Evolutionary conservation across 2,113 vertebrate genomes (phyloP).

Genomic region (Trichomycterus rosablanca): DNA sequence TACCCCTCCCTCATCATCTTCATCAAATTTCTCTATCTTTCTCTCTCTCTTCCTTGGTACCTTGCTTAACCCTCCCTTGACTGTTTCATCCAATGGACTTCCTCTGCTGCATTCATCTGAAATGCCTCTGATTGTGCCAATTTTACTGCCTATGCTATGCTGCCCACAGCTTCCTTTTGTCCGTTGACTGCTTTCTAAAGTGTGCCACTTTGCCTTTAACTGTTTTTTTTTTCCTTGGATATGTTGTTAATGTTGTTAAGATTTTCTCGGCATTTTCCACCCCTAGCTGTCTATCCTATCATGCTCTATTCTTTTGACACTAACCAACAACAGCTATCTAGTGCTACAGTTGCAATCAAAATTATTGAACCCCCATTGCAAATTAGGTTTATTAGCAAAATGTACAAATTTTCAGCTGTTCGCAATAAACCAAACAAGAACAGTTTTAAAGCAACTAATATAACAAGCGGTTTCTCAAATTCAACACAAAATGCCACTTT

Average conservation of each 20-base stretch:
- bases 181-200: slow-evolving; percentile 17
- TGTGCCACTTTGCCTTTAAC: background rate
- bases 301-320: slow-evolving; percentile 1
- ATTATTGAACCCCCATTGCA: too few species aligned
- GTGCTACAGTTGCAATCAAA: too few species aligned
- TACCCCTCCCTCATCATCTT: background rate
- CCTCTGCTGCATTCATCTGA: background rate
- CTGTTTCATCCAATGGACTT: slow-evolving; percentile 1
- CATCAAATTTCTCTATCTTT: background rate
- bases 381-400: too few species aligned
- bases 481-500: too few species aligned
- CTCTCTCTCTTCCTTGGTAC: background rate
- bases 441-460: too few species aligned
- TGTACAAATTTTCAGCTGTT: too few species aligned
- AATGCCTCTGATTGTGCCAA: slow-evolving; percentile 1
- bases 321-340: too few species aligned
- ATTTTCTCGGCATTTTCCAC: slow-evolving; percentile 18
- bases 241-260: background rate
- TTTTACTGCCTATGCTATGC: background rate
- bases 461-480: too few species aligned
- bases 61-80: slow-evolving; percentile 2
- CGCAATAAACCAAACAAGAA: too few species aligned
- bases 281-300: background rate
- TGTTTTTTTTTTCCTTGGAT: background rate
- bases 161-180: slow-evolving; percentile 16